Evolutionary conservation across 1,140 invertebrate genomes (phyloP), one percentile per base, ranked within the genome.

Genomic region (Drosophila lini): DNA sequence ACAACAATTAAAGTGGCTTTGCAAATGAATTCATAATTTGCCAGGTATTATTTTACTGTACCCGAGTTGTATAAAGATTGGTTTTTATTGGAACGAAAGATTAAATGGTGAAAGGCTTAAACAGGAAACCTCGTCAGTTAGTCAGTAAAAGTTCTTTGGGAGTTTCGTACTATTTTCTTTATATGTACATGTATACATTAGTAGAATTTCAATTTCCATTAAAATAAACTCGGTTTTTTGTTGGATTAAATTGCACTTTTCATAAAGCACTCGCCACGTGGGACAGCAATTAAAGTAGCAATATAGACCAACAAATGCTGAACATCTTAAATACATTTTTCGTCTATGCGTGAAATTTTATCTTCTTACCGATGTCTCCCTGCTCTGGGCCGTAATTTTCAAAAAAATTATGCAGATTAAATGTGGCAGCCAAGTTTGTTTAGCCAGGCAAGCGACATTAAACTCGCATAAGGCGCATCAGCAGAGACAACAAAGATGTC

Each of bases 331-430:
- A 25, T 47, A 19, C 13, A 32, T 53, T 53, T 36, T 10, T 28
- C 28, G 32, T 48, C 67, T 71, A 50, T 59, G 38, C 36, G 45
- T 40, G 13, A 71, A 48, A 47, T 41, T 36, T 5, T 41, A 70
- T 28, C 40, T 13, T 32, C 28, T 36, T 16, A 22, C 32, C 34
- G 11, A 32, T 16, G 16, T 57, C 16, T 19, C 44, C 10, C 38
- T 31, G 11, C 40, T 34, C 28, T 13, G 22, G 28, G 25, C 53
- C 40, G 76, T 59, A 59, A 78, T 70, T 78, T 78, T 88, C 77
- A 88, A 80, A 80, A 89, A 89, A 83, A 83, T 89, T 88, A 89
- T 88, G 83, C 80, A 88, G 83, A 88, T 88, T 88, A 88, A 89
- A 89, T 89, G 84, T 80, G 84, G 76, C 83, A 86, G 70, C 48